A percentile compares a stretch with the other conserved stretches of the same genome.
These are phyloP conservation scores for Piaya cayana DNA, from an alignment of 2,113 vertebrate genomes.

Conservation along the genomic window DNA sequence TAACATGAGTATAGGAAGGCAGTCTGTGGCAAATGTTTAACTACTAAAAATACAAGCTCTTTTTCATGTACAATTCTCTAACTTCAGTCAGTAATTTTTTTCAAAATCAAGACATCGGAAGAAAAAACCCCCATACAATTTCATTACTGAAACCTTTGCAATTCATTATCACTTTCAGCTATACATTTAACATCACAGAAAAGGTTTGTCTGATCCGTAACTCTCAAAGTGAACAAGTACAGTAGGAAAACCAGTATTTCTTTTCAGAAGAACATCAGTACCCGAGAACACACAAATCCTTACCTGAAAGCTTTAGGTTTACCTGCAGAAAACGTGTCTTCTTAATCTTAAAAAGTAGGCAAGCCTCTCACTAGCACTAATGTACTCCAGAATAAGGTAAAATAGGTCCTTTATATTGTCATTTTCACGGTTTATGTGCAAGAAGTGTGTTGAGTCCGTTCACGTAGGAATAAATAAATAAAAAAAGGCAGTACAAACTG, in stretches of 20 bases:
- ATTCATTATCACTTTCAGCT: constrained; percentile 47
- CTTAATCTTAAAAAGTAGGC: constrained; percentile 41
- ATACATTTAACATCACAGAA: constrained; percentile 11
- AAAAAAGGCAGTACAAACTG: constrained; percentile 63
- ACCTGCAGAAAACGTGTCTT: constrained; percentile 69
- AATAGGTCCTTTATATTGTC: constrained; percentile 61
- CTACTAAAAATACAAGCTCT: constrained; percentile 32
- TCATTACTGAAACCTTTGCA: constrained; percentile 38
- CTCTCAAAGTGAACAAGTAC: constrained; percentile 70
- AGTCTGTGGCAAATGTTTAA: constrained; percentile 13
- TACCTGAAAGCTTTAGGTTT: constrained; percentile 78
- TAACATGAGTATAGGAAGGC: not conserved
- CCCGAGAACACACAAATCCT: constrained; percentile 66
- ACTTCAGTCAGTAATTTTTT: constrained; percentile 12
- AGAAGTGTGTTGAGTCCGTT: constrained; percentile 75
- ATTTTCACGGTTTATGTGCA: constrained; percentile 75
- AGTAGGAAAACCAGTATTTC: constrained; percentile 54
- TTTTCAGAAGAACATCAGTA: constrained; percentile 51
- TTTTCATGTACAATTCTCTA: constrained; percentile 24
- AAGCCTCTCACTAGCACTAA: constrained; percentile 48
- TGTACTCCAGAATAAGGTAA: constrained; percentile 65
- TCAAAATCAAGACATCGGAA: constrained; percentile 59
- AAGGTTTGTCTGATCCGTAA: not conserved
- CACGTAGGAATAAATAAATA: constrained; percentile 82
- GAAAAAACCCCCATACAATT: constrained; percentile 19